Evolutionary conservation across 2,888 invertebrate genomes (phyloP), one percentile per base, ranked within the genome.

Genomic region (Didymodactylos carnosus): DNA sequence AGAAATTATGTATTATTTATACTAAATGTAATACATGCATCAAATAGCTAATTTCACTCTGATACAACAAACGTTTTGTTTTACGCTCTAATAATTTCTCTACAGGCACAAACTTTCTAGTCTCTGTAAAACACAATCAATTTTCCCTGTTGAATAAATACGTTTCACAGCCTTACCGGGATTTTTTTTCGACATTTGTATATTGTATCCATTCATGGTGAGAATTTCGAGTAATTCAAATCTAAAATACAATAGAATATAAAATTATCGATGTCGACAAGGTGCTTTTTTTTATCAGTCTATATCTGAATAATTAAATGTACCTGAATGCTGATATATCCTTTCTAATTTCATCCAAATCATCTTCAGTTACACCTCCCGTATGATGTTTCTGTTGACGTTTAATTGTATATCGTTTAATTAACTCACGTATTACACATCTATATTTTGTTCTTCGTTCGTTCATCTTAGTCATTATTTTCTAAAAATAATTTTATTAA

Each of bases 311-410:
- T 8, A 19, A 16, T 16, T 8, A 16, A 10, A 35, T 8, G 19
- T 62, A 62, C 62, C 62, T 29, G n/a, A 62, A 62, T 62, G 62
- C 62, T 77, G 93, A 94, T 78, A 97, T 94, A 85, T 97, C 97
- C 85, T 97, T 95, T 84, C 97, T 97, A 82, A 97, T 94, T 86
- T 97, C 97, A 85, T 97, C 97, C 76, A 97, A 92, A 85, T 97
- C 97, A 83, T 97, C 97, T 85, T 95, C 95, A 0, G 94, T 95
- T 72, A 97, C 94, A 72, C 95, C 95, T 83, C 95, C 93, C 79
- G 91, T 90, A 84, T 94, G 92, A 2, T 92, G 91, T 82, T 92
- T 91, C 70, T 94, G 87, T 84, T 95, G 95, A 84, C 94, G 92
- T 77, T 93, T 91, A 72, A 94, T 95, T 78, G 97, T 93, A 86